Percentiles rank a stretch among this genome's conserved stretches.
These are phyloP conservation scores for Acrocera orbiculus DNA, from an alignment of 2,888 invertebrate species.

Conservation along the genomic window DNA sequence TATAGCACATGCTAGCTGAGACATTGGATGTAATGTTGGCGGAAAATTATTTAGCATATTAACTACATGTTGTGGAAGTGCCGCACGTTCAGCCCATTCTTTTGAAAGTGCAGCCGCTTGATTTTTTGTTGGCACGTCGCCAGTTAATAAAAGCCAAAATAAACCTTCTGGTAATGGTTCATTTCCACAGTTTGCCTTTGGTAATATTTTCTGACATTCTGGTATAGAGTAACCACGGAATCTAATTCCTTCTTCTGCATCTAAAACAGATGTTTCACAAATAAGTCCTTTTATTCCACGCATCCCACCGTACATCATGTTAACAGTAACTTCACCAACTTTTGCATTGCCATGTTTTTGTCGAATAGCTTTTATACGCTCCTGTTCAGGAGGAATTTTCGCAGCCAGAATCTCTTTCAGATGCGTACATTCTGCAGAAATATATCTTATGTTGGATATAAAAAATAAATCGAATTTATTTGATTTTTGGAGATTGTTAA, in stretches of 20 bases:
- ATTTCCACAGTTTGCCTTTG: constrained; percentile 57
- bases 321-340: constrained; percentile 94
- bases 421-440: constrained; percentile 61
- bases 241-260: constrained; percentile 83
- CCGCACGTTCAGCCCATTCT: constrained; percentile 58
- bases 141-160: constrained; percentile 85
- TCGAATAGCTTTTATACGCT: constrained; percentile 79
- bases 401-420: constrained; percentile 74
- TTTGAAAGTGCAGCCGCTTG: constrained; percentile 55
- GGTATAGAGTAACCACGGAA: constrained; percentile 86
- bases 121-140: constrained; percentile 65
- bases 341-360: constrained; percentile 74
- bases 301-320: constrained; percentile 96
- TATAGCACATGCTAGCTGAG: constrained; percentile 65
- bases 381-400: constrained; percentile 85
- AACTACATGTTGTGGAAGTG: constrained; percentile 62
- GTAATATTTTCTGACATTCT: constrained; percentile 74
- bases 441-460: constrained; percentile 40
- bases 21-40: constrained; percentile 66
- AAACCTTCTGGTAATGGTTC: constrained; percentile 86
- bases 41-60: constrained; percentile 71
- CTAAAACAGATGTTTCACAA: constrained; percentile 83
- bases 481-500: no score
- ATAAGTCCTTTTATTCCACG: constrained; percentile 81
- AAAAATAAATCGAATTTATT: no score